Evolutionary conservation across 2,888 invertebrate genomes (phyloP).

Genomic region (Neelides folsomi): DNA sequence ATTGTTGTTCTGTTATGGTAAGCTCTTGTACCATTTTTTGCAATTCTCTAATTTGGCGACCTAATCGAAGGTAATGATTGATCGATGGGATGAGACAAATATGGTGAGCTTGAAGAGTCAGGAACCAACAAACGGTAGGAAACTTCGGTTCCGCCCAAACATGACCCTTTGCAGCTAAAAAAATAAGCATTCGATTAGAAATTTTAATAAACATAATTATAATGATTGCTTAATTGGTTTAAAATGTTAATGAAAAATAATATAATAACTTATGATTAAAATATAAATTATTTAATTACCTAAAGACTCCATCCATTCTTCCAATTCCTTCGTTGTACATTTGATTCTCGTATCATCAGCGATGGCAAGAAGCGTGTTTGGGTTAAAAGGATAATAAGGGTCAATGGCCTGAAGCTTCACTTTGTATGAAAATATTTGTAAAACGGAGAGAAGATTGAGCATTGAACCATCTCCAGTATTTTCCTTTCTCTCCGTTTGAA

Average conservation of each 20-base stretch:
- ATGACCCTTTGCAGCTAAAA: conserved; percentile 37
- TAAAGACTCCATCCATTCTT: conserved; percentile 56
- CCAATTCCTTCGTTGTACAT: conserved; percentile 66
- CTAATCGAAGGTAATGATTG: conserved; percentile 64
- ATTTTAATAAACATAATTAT: conserved; percentile 1
- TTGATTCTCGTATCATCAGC: conserved; percentile 65
- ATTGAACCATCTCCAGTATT: conserved; percentile 90
- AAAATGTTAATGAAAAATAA: not conserved
- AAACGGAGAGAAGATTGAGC: conserved; percentile 78
- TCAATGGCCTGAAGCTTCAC: conserved; percentile 83
- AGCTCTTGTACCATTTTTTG: conserved; percentile 69
- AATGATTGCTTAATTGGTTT: not conserved
- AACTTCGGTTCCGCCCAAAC: conserved; percentile 72
- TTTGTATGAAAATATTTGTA: conserved; percentile 79
- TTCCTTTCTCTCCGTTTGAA: conserved; percentile 74
- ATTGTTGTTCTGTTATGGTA: conserved; percentile 63
- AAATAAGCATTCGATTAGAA: not conserved
- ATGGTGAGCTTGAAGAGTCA: conserved; percentile 88
- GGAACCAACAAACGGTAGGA: conserved; percentile 92
- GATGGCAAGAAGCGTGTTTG: conserved; percentile 56
- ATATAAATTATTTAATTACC: conserved; percentile 40
- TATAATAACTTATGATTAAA: too few species aligned
- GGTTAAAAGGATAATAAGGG: conserved; percentile 74
- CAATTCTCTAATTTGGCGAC: conserved; percentile 65
- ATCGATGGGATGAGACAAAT: conserved; percentile 77